A percentile compares a stretch with the other conserved stretches of the same genome.
Conservation (phyloP, 2,797 vertebrate species). For the Sebastes matsubarae region DNA sequence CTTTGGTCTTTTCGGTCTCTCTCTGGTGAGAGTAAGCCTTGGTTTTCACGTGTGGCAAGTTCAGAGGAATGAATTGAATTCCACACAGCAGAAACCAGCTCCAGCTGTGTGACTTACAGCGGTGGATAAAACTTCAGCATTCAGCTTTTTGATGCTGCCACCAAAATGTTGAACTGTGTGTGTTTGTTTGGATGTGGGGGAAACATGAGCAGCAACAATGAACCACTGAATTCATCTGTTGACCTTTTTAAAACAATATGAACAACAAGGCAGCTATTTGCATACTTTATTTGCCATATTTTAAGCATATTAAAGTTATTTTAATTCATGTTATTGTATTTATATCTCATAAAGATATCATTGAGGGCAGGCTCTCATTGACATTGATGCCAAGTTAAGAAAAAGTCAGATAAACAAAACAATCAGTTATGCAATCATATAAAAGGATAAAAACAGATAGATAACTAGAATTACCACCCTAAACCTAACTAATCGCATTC, state of each 20-base stretch:
- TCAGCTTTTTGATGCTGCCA: not conserved
- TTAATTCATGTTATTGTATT: not conserved
- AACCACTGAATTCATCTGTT: not conserved
- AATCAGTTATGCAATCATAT: too few species aligned
- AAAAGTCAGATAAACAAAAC: too few species aligned
- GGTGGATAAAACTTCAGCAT: not conserved
- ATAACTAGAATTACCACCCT: too few species aligned
- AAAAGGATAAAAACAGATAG: too few species aligned
- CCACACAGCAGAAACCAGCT: not conserved
- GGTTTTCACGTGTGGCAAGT: not conserved
- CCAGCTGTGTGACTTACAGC: not conserved
- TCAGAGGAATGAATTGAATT: not conserved
- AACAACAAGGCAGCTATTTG: not conserved
- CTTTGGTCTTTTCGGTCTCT: not conserved
- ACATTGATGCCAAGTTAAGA: too few species aligned
- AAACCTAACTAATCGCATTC: too few species aligned
- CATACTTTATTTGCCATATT: not conserved
- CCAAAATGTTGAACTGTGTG: not conserved
- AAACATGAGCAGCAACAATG: not conserved
- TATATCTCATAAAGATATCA: too few species aligned
- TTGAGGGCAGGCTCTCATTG: too few species aligned
- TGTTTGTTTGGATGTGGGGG: not conserved
- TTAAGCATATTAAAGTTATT: not conserved
- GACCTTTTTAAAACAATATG: not conserved
- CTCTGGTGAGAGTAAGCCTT: not conserved